Conservation (phyloP, 2,797 vertebrate species). For the Pterois miles region DNA sequence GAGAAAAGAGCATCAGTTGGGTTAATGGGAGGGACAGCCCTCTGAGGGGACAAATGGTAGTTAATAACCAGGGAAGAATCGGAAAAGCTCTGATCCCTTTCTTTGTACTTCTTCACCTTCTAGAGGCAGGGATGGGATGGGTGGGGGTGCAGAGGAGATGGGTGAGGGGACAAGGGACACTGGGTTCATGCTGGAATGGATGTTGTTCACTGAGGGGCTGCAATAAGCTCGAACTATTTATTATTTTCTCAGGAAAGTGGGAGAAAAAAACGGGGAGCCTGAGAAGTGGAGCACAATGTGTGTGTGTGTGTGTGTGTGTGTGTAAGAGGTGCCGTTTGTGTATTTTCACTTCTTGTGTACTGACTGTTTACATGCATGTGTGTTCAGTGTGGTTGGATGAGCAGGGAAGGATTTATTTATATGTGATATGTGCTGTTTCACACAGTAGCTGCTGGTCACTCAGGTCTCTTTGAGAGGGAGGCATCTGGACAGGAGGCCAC, state of each 20-base stretch:
- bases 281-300: conserved; percentile 39
- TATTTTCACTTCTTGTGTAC: conserved; percentile 15
- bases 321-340: conserved; percentile 2
- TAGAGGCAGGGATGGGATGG: conserved; percentile 39
- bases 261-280: conserved; percentile 37
- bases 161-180: conserved; percentile 46
- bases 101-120: conserved; percentile 79
- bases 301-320: background rate
- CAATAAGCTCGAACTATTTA: conserved; percentile 56
- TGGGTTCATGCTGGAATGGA: conserved; percentile 72
- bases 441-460: conserved; percentile 52
- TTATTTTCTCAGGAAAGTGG: conserved; percentile 52
- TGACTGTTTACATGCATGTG: conserved; percentile 21
- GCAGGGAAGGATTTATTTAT: conserved; percentile 52
- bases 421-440: conserved; percentile 43
- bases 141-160: background rate
- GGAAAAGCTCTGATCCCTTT: conserved; percentile 80
- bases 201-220: conserved; percentile 52
- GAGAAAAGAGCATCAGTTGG: conserved; percentile 87
- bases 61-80: conserved; percentile 84
- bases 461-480: conserved; percentile 6
- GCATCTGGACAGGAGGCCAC: background rate
- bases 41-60: conserved; percentile 78
- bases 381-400: conserved; percentile 18
- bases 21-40: conserved; percentile 83